Conservation (phyloP, 2,797 vertebrate genomes). For the Helarctos malayanus region DNA sequence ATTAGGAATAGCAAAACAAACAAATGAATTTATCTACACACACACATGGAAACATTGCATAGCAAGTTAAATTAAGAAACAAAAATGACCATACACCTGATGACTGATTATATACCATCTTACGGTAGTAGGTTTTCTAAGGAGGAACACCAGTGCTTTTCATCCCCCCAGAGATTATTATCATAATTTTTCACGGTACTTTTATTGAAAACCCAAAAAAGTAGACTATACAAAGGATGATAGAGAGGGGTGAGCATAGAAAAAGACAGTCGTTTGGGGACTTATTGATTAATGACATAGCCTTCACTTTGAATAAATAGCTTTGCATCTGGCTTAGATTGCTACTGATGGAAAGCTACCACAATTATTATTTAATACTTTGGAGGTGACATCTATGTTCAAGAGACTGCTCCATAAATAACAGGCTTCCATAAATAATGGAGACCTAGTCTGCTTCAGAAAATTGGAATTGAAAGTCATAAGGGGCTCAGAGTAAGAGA, state of each 20-base stretch:
- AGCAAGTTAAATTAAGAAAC: constrained; percentile 55
- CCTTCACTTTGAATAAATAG: constrained; percentile 51
- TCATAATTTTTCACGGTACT: constrained; percentile 20
- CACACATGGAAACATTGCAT: not conserved
- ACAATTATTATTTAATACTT: constrained; percentile 63
- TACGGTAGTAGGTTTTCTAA: not conserved
- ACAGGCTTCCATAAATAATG: constrained; percentile 61
- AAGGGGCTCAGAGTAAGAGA: constrained; percentile 36
- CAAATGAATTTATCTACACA: not conserved
- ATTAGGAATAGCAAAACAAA: not conserved
- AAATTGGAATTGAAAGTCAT: constrained; percentile 45
- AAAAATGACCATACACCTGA: not conserved
- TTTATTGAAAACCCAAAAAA: constrained; percentile 64
- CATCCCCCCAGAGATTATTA: not conserved
- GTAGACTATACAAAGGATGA: not conserved
- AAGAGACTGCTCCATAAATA: constrained; percentile 63
- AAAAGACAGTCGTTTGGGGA: constrained; percentile 15
- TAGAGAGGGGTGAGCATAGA: constrained; percentile 4
- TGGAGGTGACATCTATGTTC: constrained; percentile 62
- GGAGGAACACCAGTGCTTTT: not conserved
- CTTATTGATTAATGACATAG: constrained; percentile 16
- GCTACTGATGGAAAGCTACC: not conserved
- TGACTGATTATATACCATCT: not conserved
- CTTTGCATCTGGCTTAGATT: constrained; percentile 57
- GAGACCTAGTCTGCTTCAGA: constrained; percentile 49